Base-by-base conservation (phyloP, 2,113 vertebrate species). In the Epinephelus cyanopodus region DNA sequence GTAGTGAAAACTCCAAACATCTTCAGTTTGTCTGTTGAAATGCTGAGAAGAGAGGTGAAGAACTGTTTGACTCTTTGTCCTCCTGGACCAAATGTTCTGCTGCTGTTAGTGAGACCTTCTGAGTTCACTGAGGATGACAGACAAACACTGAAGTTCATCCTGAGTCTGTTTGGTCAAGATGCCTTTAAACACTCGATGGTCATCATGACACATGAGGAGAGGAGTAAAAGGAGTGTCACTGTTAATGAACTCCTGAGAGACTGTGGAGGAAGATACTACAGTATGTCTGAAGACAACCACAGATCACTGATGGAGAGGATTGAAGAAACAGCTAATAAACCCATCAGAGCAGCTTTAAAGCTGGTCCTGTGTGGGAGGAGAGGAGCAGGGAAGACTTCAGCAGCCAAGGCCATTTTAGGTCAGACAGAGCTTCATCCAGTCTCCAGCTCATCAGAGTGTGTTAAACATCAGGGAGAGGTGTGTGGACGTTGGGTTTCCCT, bases 1-100 rank as follows among this genome's bases (percentile, higher is more conserved):
- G 77, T 88, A 0, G 66, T 86, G 8, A 85, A 7, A 57, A 52
- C 57, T 25, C 62, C 85, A 33, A 37, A 87, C 57, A 12, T 87
- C 1, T 84, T 73, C 66, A 63, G 52, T 58, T 14, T 72, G 60
- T 17, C 56, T 65, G 54, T 1, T 9, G 13, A 66, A 0, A 0
- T 0, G 0, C 0, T 76, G 7, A 64, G 8, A 65, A 0, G 5
- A 52, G 61, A 75, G 27, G 5, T 85, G 13, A 57, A 14, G 15
- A 68, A 0, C 0, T 85, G 82, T 52, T 5, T 13, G n/a, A 42
- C 2, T 58, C 71, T 82, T 4, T 73, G 84, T 52, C 12, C 33
- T 42, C 42, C 42, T 42, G 42, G 42, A 42, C 42, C 42, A 42
- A 42, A 42, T 42, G 42, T 42, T 11, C 42, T 42, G 42, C 42